Conservation (phyloP, 2,888 invertebrate genomes). For the Hemaris fuciformis region DNA sequence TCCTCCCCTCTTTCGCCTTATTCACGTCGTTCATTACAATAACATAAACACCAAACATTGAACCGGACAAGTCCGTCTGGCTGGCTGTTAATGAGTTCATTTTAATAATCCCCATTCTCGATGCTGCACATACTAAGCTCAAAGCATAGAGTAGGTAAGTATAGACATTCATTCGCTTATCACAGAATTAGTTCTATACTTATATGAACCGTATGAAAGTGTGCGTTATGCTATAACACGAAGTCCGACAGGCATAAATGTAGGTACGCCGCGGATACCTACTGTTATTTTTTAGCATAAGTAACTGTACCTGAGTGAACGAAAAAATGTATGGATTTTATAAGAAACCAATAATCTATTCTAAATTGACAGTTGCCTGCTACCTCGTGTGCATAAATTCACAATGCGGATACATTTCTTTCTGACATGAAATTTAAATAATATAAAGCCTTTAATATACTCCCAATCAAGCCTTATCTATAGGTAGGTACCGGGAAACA, state of each 20-base stretch:
- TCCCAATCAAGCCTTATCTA: too few species aligned
- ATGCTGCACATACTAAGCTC: slow-evolving; percentile 17
- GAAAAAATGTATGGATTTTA: neutral
- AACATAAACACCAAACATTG: slow-evolving; percentile 65
- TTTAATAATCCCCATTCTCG: slow-evolving; percentile 24
- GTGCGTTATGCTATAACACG: neutral
- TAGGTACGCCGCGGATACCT: neutral
- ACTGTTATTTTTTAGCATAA: neutral
- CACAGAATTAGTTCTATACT: neutral
- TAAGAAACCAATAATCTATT: neutral
- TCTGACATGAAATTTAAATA: too few species aligned
- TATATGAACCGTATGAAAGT: neutral
- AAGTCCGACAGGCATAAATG: neutral
- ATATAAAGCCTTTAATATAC: too few species aligned
- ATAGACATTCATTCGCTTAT: neutral
- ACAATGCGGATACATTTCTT: too few species aligned
- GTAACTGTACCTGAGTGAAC: neutral
- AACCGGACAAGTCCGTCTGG: slow-evolving; percentile 37
- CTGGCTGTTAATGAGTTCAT: slow-evolving; percentile 19
- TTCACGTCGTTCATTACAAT: slow-evolving; percentile 49
- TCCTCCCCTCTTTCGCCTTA: slow-evolving; percentile 61
- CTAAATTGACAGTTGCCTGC: neutral
- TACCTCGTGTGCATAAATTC: too few species aligned
- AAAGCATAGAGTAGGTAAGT: too few species aligned
- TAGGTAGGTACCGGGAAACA: too few species aligned